A percentile compares a stretch with the other conserved stretches of the same genome.
Evolutionary conservation across 2,113 vertebrate genomes (phyloP).

Genomic region (Corythornis cristatus): DNA sequence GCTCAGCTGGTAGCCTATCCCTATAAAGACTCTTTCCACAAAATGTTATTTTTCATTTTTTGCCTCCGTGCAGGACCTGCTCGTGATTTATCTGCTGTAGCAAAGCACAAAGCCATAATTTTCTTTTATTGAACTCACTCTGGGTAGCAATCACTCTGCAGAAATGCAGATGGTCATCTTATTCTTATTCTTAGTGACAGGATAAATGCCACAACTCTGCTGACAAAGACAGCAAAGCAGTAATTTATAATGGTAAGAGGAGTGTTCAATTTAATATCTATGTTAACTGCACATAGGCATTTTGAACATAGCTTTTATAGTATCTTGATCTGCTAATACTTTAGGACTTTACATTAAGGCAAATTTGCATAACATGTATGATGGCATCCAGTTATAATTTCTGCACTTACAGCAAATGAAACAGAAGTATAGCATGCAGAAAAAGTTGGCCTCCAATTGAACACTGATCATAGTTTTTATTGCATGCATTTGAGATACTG

Average conservation of each 20-base stretch:
- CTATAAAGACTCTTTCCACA: constrained; percentile 1
- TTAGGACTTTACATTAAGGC: neutral
- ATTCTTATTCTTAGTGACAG: constrained; percentile 63
- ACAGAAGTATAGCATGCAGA: neutral
- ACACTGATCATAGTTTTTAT: neutral
- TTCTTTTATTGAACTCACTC: constrained; percentile 71
- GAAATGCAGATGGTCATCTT: constrained; percentile 73
- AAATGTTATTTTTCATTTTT: constrained; percentile 50
- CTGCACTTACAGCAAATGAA: constrained; percentile 1
- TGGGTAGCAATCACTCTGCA: constrained; percentile 62
- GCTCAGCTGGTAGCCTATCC: neutral
- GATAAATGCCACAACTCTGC: constrained; percentile 55
- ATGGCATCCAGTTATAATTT: neutral
- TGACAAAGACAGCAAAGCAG: constrained; percentile 55
- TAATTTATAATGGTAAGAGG: constrained; percentile 27
- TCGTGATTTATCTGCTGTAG: constrained; percentile 37
- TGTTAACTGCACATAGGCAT: constrained; percentile 31
- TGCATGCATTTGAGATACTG: neutral
- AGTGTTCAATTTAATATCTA: constrained; percentile 40
- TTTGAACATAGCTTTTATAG: constrained; percentile 3
- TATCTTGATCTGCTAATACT: neutral
- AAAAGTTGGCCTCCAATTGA: neutral
- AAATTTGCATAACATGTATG: neutral
- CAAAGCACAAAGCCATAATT: constrained; percentile 67
- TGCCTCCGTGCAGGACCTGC: neutral